These are phyloP conservation scores for Setophaga petechia DNA, from an alignment of 2,113 vertebrate genomes.

Conservation along the genomic window DNA sequence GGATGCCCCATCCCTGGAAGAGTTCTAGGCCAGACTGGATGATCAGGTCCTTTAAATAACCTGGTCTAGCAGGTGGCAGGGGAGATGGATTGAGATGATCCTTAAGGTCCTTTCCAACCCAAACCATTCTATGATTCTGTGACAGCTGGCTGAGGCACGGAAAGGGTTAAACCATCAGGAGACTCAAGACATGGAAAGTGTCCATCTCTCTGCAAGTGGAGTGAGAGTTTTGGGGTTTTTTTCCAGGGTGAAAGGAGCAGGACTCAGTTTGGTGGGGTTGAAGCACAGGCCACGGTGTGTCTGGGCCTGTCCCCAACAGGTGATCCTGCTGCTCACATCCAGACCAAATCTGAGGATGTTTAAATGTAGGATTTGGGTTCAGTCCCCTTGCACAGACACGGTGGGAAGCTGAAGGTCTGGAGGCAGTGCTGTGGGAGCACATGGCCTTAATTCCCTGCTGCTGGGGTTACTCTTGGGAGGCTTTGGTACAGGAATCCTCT, in stretches of 20 bases:
- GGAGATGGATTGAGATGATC: neutral
- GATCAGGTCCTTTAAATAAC: neutral
- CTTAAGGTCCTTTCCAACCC: neutral
- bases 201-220: neutral
- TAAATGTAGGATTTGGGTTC: neutral
- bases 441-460: neutral
- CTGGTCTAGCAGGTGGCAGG: neutral
- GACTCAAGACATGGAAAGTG: neutral
- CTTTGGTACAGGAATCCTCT: neutral
- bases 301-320: neutral
- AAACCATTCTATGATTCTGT: neutral
- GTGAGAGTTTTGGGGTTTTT: rapidly evolving
- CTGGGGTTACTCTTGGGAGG: rapidly evolving
- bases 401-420: neutral
- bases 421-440: rapidly evolving
- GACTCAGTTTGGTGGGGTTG: neutral
- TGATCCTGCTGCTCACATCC: neutral
- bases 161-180: neutral
- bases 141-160: neutral
- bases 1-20: neutral
- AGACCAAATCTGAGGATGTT: neutral
- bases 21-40: neutral
- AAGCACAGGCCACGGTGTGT: rapidly evolving
- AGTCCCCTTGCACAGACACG: neutral
- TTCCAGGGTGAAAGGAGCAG: neutral